These are phyloP conservation scores for Nothobranchius furzeri DNA, from an alignment of 2,113 vertebrate genomes.

Conservation along the genomic window DNA sequence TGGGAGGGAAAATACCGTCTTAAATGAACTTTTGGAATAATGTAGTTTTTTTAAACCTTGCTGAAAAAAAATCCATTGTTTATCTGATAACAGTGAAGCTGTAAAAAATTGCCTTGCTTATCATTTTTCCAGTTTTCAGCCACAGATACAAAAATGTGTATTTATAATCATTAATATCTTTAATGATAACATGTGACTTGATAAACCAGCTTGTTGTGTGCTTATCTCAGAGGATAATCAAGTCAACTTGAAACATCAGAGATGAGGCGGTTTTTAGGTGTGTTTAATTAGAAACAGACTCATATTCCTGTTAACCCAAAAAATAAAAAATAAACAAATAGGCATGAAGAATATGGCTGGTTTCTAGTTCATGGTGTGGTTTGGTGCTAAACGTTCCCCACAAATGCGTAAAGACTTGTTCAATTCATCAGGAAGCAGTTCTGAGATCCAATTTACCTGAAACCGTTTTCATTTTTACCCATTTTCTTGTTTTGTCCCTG, in stretches of 20 bases:
- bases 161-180: neutral
- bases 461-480: neutral
- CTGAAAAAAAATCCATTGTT: neutral
- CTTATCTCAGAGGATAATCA: too few species aligned
- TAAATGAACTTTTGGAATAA: neutral
- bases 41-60: neutral
- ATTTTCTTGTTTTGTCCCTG: neutral
- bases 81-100: conserved; percentile 17
- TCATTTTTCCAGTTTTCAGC: neutral
- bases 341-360: too few species aligned
- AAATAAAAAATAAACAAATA: too few species aligned
- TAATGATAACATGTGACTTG: too few species aligned
- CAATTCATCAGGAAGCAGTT: neutral
- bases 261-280: too few species aligned
- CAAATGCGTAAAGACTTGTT: neutral
- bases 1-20: conserved; percentile 20
- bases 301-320: too few species aligned
- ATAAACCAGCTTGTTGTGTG: too few species aligned
- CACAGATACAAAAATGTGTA: neutral
- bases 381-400: neutral
- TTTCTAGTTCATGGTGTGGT: neutral
- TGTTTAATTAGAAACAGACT: too few species aligned
- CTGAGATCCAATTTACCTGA: neutral
- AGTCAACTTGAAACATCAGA: too few species aligned
- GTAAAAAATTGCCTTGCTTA: accelerated